Evolutionary conservation across 2,797 vertebrate genomes (phyloP), one percentile per base, ranked within the genome.

Genomic region (Iguana delicatissima): DNA sequence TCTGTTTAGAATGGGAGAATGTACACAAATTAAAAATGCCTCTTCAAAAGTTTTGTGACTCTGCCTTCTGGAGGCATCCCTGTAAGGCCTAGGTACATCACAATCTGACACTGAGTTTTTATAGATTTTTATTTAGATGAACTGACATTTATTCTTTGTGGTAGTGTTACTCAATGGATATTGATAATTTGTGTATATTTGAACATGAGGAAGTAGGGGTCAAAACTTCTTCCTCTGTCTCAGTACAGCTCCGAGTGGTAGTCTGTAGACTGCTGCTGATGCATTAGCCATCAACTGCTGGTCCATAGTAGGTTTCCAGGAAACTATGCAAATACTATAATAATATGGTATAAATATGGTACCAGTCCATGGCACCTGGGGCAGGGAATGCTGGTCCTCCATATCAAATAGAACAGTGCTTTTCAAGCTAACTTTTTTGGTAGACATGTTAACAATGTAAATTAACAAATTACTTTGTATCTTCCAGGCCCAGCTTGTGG

Each of bases 401-500:
- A 32, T 29, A 69, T 32, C 67, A 32, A 4, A 32, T 32, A 69
- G 67, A 69, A 10, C 67, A 32, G 67, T 69, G 29, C 29, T 69
- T 29, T 29, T 69, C 67, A 69, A 69, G 67, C 32, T 10, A 69
- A 32, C n/a, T 81, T 80, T 13, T 2, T 32, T n/a, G 80, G 29
- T 86, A 46, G 32, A 59, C 13, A 62, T 50, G 81, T 74, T 74
- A 83, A 13, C 94, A 29, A 64, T 76, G n/a, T 82, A 55, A 57
- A 92, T 88, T 92, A 38, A 57, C 81, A 0, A 87, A 38, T 46
- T 83, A 84, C 26, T 1, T 94, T 92, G 0, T 94, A 0, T 95
- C 74, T 93, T 91, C n/a, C 95, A 99, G 99, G 99, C 99, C 29
- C 99, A 99, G 96, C 84, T 99, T 94, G 98, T 99, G 88, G 99